Evolutionary conservation across 1,140 invertebrate genomes (phyloP).

Genomic region (Drosophila subpulchrella): DNA sequence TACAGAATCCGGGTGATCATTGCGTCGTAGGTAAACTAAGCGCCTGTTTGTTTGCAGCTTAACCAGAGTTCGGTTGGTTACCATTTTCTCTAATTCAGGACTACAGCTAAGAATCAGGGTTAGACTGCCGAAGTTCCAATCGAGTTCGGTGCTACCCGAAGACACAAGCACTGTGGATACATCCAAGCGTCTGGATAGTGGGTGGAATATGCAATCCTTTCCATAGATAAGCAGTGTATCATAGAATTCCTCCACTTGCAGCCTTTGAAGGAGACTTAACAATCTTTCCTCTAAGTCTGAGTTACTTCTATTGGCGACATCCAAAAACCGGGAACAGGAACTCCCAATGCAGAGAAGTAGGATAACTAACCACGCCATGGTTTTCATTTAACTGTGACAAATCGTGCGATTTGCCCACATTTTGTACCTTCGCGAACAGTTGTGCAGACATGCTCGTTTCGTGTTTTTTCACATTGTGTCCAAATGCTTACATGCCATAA

Average conservation of each 20-base stretch:
- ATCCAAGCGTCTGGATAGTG: conserved; percentile 4
- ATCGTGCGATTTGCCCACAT: neutral
- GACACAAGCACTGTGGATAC: conserved; percentile 32
- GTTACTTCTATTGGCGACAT: neutral
- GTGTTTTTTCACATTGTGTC: neutral
- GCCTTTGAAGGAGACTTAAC: conserved; percentile 12
- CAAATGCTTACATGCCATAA: neutral
- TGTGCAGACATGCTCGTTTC: neutral
- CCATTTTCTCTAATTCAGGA: conserved; percentile 17
- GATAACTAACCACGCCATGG: conserved; percentile 25
- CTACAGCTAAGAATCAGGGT: conserved; percentile 42
- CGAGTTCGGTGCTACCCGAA: conserved; percentile 28
- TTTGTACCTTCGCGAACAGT: conserved; percentile 11
- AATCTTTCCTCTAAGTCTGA: conserved; percentile 1
- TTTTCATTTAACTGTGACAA: conserved; percentile 9
- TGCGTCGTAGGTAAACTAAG: conserved; percentile 9
- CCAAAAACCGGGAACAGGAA: neutral
- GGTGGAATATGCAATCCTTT: conserved; percentile 40
- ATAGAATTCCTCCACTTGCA: conserved; percentile 31
- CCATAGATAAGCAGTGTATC: conserved; percentile 53
- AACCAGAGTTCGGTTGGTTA: conserved; percentile 3
- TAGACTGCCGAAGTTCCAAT: conserved; percentile 43
- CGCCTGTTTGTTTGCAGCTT: conserved; percentile 42
- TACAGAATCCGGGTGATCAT: neutral
- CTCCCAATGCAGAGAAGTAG: conserved; percentile 2